A percentile compares a stretch with the other conserved stretches of the same genome.
These are phyloP conservation scores for Troides aeacus DNA, from an alignment of 2,888 invertebrate species.

Conservation along the genomic window DNA sequence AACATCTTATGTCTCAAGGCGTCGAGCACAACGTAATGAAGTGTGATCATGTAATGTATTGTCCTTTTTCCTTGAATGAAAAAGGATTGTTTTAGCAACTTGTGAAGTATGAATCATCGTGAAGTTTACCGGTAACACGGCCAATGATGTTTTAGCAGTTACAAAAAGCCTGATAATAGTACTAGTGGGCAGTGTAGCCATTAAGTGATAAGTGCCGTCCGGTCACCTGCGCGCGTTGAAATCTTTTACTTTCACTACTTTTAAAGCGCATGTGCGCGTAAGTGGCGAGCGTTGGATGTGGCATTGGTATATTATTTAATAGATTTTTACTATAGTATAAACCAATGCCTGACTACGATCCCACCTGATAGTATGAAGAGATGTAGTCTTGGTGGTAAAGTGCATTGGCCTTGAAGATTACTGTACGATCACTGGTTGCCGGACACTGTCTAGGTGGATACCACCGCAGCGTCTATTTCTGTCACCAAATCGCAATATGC, in stretches of 20 bases:
- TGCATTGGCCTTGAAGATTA: not conserved
- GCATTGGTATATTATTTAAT: not conserved
- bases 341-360: too few relatives aligned
- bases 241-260: conserved; percentile 32
- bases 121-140: too few relatives aligned
- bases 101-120: too few relatives aligned
- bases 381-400: not conserved
- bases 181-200: conserved; percentile 4
- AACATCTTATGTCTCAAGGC: too few relatives aligned
- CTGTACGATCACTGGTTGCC: not conserved
- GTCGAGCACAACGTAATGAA: too few relatives aligned
- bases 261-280: conserved; percentile 1
- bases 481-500: too few relatives aligned
- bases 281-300: conserved; percentile 10
- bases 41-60: too few relatives aligned
- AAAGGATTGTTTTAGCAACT: too few relatives aligned
- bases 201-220: conserved; percentile 21
- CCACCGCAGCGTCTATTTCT: too few relatives aligned
- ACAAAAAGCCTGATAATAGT: conserved; percentile 13
- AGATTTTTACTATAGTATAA: not conserved
- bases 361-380: not conserved
- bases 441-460: not conserved
- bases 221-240: conserved; percentile 23
- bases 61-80: too few relatives aligned
- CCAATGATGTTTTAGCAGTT: not conserved